phyloP scores from a whole-genome alignment of 2,888 invertebrate species.

The Brachylomia viminalis region DNA sequence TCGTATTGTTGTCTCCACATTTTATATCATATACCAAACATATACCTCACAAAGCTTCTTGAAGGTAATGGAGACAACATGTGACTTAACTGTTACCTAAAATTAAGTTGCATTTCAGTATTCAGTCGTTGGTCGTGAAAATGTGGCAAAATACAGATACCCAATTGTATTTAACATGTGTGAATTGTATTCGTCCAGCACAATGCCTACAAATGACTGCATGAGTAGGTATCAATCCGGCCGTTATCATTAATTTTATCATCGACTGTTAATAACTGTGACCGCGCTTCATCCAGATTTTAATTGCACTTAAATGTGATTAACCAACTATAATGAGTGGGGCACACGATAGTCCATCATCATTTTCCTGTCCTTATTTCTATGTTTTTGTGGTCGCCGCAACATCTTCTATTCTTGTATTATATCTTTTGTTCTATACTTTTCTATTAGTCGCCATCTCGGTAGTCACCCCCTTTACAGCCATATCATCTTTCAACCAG shows the following conservation, averaged over 20 bases:
- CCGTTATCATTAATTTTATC: conserved; percentile 21
- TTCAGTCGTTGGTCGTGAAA: not conserved
- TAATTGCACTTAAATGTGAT: conserved; percentile 31
- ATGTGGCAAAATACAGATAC: not conserved
- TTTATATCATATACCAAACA: not conserved
- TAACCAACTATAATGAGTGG: not conserved
- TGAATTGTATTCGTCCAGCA: not conserved
- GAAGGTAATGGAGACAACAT: not conserved
- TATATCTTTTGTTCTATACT: too few relatives aligned
- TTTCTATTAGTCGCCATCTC: too few relatives aligned
- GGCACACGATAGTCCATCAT: not conserved
- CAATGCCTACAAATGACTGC: not conserved
- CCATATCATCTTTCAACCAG: too few relatives aligned
- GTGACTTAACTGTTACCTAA: not conserved
- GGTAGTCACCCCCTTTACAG: too few relatives aligned
- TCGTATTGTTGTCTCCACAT: too few relatives aligned
- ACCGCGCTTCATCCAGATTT: conserved; percentile 24
- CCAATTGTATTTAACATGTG: not conserved
- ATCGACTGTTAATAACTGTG: conserved; percentile 21
- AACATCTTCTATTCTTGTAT: too few relatives aligned
- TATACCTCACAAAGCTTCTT: not conserved
- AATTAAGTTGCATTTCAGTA: not conserved
- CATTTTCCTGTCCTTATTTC: too few relatives aligned
- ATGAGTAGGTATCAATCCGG: not conserved
- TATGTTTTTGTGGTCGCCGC: too few relatives aligned